phyloP scores from a whole-genome alignment of 2,888 invertebrate species.

The Drosophila anomalata region DNA sequence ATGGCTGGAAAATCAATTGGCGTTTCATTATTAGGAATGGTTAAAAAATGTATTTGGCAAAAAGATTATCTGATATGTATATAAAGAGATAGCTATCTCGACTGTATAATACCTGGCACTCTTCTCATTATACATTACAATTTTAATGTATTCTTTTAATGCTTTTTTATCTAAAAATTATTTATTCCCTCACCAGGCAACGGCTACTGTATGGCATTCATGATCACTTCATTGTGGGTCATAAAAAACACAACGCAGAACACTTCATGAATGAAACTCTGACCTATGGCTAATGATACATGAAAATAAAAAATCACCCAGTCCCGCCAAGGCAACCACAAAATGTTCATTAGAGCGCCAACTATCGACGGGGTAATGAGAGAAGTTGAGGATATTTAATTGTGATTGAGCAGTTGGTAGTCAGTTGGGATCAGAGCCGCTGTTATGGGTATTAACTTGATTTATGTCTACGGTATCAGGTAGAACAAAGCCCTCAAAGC shows the following conservation, averaged over 20 bases:
- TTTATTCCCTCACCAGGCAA: background rate
- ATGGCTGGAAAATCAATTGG: background rate
- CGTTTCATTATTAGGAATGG: background rate
- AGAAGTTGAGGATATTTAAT: conserved; percentile 27
- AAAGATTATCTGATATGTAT: background rate
- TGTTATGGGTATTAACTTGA: conserved; percentile 54
- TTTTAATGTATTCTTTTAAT: background rate
- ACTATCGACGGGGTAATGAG: conserved; percentile 39
- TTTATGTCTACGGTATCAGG: conserved; percentile 51
- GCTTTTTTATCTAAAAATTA: background rate
- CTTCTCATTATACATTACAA: background rate
- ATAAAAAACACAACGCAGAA: conserved; percentile 15
- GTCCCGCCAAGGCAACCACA: conserved; percentile 54
- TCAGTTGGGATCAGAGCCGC: conserved; percentile 21
- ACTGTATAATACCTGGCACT: background rate
- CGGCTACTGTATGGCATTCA: conserved; percentile 31
- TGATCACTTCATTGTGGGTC: conserved; percentile 45
- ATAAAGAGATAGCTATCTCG: background rate
- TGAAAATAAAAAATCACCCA: conserved; percentile 37
- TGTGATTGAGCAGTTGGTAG: conserved; percentile 35
- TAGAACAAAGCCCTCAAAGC: conserved; percentile 48
- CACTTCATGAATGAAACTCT: conserved; percentile 64
- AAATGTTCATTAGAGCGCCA: conserved; percentile 69
- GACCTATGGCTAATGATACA: conserved; percentile 66
- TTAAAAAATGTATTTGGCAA: background rate